Evolutionary conservation across 2,888 invertebrate species (phyloP).

Genomic region (Aleiodes alternator): DNA sequence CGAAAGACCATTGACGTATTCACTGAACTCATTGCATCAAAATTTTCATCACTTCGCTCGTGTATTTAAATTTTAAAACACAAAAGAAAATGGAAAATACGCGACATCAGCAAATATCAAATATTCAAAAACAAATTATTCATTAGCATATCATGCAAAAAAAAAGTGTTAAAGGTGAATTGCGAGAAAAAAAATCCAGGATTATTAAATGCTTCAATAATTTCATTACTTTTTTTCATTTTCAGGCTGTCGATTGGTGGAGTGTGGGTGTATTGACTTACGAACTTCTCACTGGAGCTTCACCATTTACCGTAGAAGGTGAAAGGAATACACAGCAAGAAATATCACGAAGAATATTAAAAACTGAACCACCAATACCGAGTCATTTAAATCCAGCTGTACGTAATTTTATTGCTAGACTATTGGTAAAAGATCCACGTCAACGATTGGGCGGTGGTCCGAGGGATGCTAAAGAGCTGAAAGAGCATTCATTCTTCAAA

Average conservation of each 20-base stretch:
- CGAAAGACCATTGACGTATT: neutral
- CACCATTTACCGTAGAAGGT: constrained; percentile 97
- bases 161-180: no score
- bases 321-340: constrained; percentile 96
- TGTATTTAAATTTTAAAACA: neutral
- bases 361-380: constrained; percentile 93
- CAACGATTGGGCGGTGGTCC: constrained; percentile 91
- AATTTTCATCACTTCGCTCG: neutral
- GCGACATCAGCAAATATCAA: neutral
- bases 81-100: neutral
- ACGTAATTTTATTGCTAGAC: constrained; percentile 86
- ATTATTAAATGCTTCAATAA: neutral
- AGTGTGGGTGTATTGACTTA: constrained; percentile 97
- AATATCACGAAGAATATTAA: constrained; percentile 93
- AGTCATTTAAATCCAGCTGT: constrained; percentile 85
- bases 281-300: constrained; percentile 96
- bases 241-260: constrained; percentile 98
- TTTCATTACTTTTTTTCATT: constrained; percentile 5
- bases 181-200: no score
- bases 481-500: constrained; percentile 92
- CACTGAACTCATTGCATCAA: neutral
- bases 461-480: constrained; percentile 91
- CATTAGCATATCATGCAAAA: neutral
- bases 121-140: neutral
- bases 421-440: constrained; percentile 93